A percentile compares a stretch with the other conserved stretches of the same genome.
Conservation (phyloP, 35 echinoderm and acorn worm genomes). For the Lytechinus variegatus region DNA sequence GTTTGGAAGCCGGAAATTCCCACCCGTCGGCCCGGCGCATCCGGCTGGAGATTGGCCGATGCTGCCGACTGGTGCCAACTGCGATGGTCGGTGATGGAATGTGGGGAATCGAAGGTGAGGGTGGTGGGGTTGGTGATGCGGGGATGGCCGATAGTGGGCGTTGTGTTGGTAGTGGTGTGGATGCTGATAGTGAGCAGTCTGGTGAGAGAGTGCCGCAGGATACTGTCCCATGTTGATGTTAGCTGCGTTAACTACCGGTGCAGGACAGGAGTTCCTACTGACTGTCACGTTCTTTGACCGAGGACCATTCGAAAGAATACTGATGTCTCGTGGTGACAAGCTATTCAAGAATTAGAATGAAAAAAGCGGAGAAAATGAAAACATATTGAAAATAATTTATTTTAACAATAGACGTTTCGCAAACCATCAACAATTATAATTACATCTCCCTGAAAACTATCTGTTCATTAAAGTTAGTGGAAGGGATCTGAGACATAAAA, state of each 20-base stretch:
- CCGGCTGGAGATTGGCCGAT: neutral
- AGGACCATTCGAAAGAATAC: conserved; percentile 23
- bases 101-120: neutral
- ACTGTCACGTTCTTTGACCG: conserved; percentile 29
- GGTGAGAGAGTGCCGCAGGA: neutral
- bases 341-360: neutral
- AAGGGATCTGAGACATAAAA: too few species aligned
- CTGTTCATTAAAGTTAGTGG: too few species aligned
- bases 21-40: neutral
- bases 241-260: conserved; percentile 42
- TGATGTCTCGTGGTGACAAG: conserved; percentile 35
- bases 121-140: neutral
- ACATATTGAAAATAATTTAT: too few species aligned
- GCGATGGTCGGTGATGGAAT: neutral
- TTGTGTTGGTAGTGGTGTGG: neutral
- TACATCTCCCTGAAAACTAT: too few species aligned
- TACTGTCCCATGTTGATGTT: neutral
- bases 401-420: too few species aligned
- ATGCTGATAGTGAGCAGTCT: neutral
- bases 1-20: neutral
- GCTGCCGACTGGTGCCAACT: neutral
- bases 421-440: too few species aligned
- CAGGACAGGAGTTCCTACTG: neutral
- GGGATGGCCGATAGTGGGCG: neutral
- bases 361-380: neutral